Evolutionary conservation across 1,140 invertebrate species (phyloP).

Genomic region (Grapholita molesta): DNA sequence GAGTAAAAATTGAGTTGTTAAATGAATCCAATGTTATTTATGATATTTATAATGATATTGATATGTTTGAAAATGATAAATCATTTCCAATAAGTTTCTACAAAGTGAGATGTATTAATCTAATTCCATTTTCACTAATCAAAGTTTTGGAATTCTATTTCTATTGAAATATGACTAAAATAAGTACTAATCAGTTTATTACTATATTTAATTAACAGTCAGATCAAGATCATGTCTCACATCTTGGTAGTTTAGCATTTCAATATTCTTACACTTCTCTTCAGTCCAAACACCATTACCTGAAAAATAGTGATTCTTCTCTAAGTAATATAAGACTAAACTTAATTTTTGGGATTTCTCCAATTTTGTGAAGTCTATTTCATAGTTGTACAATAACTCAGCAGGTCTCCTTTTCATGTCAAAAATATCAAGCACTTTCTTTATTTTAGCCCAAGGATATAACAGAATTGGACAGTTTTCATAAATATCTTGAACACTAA

Average conservation of each 20-base stretch:
- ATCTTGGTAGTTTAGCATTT: not conserved
- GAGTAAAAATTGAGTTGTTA: too few relatives aligned
- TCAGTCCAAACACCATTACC: slow-evolving; percentile 78
- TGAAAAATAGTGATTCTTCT: slow-evolving; percentile 77
- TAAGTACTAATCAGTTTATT: not conserved
- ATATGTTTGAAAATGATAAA: too few relatives aligned
- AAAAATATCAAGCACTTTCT: slow-evolving; percentile 39
- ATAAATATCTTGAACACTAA: slow-evolving; percentile 72
- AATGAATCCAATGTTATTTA: too few relatives aligned
- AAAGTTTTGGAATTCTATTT: too few relatives aligned
- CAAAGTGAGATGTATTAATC: too few relatives aligned
- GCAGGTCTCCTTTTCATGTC: slow-evolving; percentile 40
- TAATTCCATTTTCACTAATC: too few relatives aligned
- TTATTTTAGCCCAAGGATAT: slow-evolving; percentile 78
- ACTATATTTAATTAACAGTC: not conserved
- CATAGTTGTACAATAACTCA: slow-evolving; percentile 34
- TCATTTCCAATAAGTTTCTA: too few relatives aligned
- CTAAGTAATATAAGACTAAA: slow-evolving; percentile 73
- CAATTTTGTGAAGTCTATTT: slow-evolving; percentile 45
- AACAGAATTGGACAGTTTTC: slow-evolving; percentile 77
- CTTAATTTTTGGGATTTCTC: slow-evolving; percentile 69
- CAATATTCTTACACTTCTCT: slow-evolving; percentile 43
- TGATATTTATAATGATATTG: too few relatives aligned
- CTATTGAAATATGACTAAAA: too few relatives aligned
- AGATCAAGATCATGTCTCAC: not conserved